phyloP scores from a whole-genome alignment of 2,797 vertebrate genomes.

The Enteromius afrohamiltoni region DNA sequence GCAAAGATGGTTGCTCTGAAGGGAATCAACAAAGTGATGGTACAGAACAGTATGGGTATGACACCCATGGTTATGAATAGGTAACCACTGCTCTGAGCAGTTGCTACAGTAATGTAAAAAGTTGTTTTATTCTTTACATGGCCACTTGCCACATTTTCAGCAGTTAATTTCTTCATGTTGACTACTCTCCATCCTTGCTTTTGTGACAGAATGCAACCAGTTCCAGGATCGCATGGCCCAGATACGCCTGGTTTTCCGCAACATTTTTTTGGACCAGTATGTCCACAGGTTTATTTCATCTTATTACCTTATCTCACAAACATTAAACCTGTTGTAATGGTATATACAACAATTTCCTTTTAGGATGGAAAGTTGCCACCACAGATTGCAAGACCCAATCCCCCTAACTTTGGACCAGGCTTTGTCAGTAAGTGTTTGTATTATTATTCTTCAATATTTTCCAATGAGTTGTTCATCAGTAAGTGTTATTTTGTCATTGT shows the following conservation, averaged over 20 bases:
- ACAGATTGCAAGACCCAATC: conserved; percentile 87
- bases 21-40: conserved; percentile 99
- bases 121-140: neutral
- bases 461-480: neutral
- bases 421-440: conserved; percentile 88
- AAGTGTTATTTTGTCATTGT: neutral
- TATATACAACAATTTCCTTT: conserved; percentile 51
- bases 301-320: neutral
- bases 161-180: neutral
- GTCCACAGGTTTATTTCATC: conserved; percentile 6
- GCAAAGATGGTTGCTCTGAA: conserved; percentile 99
- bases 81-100: conserved; percentile 68
- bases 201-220: conserved; percentile 69
- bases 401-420: conserved; percentile 89
- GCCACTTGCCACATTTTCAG: neutral
- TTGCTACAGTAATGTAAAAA: neutral
- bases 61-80: conserved; percentile 90
- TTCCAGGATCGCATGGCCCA: conserved; percentile 60
- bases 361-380: conserved; percentile 88
- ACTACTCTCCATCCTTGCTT: neutral
- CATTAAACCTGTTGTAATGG: neutral
- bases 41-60: conserved; percentile 88
- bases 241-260: conserved; percentile 70
- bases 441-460: neutral
- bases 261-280: conserved; percentile 79